Conservation (phyloP, 1,140 invertebrate genomes). For the Galleria mellonella region DNA sequence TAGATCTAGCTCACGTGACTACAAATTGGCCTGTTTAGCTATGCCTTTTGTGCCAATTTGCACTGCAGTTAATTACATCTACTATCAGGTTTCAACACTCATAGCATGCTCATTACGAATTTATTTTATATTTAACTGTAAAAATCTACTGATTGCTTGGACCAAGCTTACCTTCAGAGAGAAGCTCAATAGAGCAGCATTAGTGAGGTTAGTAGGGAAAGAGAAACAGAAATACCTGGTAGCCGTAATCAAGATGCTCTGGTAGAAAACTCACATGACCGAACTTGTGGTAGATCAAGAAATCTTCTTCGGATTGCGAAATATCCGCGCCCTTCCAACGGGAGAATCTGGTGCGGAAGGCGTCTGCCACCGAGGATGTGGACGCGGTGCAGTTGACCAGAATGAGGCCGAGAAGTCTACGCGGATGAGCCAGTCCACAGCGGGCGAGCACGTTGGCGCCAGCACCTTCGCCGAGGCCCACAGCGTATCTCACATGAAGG, state of each 20-base stretch:
- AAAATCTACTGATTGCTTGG: too few species aligned
- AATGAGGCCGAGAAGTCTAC: constrained; percentile 83
- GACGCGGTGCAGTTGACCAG: constrained; percentile 93
- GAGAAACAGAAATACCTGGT: constrained; percentile 50
- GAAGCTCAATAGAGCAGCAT: constrained; percentile 8
- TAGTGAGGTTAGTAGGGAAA: constrained; percentile 30
- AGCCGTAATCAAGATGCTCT: constrained; percentile 37
- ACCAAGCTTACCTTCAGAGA: not conserved
- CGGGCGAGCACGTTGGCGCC: constrained; percentile 91
- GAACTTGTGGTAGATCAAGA: constrained; percentile 92
- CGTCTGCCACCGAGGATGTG: constrained; percentile 90
- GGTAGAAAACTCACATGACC: constrained; percentile 84
- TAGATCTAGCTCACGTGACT: too few species aligned
- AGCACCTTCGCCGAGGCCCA: constrained; percentile 91
- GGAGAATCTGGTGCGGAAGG: constrained; percentile 89
- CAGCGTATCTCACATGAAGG: constrained; percentile 85
- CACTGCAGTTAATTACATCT: too few species aligned
- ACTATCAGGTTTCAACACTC: too few species aligned
- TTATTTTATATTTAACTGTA: too few species aligned
- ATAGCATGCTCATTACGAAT: too few species aligned
- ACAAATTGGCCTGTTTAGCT: too few species aligned
- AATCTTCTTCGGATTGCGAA: constrained; percentile 87
- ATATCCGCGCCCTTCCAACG: constrained; percentile 83
- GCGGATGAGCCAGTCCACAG: constrained; percentile 87
- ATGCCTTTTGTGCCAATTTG: too few species aligned